Evolutionary conservation across 2,888 invertebrate species (phyloP).

Genomic region (Boloria euphrosyne): DNA sequence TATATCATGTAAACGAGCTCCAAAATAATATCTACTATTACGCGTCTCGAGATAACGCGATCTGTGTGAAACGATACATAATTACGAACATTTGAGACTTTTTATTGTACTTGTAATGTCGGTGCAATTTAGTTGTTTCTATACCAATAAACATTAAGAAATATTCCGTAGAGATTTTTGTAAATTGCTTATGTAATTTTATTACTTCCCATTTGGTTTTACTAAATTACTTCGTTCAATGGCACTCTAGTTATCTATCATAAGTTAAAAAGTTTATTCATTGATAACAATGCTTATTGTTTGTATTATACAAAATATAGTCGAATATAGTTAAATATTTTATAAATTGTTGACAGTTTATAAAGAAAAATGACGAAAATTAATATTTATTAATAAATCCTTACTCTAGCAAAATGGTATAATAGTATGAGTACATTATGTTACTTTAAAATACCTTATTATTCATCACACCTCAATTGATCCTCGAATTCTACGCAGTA

Average conservation of each 20-base stretch:
- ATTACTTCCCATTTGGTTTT: constrained; percentile 9
- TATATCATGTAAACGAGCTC: constrained; percentile 22
- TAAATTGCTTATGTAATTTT: constrained; percentile 11
- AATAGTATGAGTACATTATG: too few species aligned
- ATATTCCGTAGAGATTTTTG: constrained; percentile 17
- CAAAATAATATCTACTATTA: constrained; percentile 26
- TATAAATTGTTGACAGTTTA: too few species aligned
- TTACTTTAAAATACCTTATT: too few species aligned
- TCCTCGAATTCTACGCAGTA: neutral
- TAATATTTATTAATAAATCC: too few species aligned
- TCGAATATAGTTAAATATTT: too few species aligned
- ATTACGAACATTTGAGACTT: constrained; percentile 35
- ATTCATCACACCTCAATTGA: neutral
- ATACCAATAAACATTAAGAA: constrained; percentile 25
- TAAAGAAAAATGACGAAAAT: too few species aligned
- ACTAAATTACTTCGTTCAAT: constrained; percentile 1
- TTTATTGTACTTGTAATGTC: constrained; percentile 33
- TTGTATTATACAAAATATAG: too few species aligned
- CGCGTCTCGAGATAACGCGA: constrained; percentile 29
- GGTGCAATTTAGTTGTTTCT: constrained; percentile 32
- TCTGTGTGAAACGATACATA: constrained; percentile 38
- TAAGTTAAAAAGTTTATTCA: too few species aligned
- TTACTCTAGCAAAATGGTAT: too few species aligned
- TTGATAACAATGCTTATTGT: too few species aligned
- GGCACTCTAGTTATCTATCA: neutral